phyloP scores from a whole-genome alignment of 2,113 vertebrate species.

The Callionymus lyra region DNA sequence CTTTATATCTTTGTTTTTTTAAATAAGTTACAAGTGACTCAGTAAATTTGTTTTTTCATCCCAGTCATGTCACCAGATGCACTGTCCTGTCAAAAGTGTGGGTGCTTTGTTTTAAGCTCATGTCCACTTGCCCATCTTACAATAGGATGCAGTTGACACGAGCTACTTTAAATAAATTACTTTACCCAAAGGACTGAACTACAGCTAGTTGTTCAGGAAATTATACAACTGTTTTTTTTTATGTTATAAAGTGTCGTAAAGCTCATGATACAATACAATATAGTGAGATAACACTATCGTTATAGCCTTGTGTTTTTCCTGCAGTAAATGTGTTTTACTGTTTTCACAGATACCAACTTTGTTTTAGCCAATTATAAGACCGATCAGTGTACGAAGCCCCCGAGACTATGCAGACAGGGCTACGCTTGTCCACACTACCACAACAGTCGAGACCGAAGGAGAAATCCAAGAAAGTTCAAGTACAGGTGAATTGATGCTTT shows the following conservation, averaged over 20 bases:
- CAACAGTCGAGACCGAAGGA: constrained; percentile 81
- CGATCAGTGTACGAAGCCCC: constrained; percentile 85
- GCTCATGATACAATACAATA: no score
- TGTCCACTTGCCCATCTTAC: constrained; percentile 70
- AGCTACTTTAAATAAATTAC: no score
- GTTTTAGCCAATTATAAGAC: constrained; percentile 92
- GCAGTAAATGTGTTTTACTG: constrained; percentile 1
- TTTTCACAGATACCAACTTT: constrained; percentile 77
- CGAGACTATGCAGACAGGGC: constrained; percentile 86
- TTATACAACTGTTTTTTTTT: no score
- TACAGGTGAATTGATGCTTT: constrained; percentile 69
- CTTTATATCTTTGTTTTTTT: constrained; percentile 1
- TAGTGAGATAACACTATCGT: no score
- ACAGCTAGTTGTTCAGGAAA: no score
- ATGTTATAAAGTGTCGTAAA: no score
- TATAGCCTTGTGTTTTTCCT: neutral
- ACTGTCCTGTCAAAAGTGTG: no score
- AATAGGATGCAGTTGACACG: no score
- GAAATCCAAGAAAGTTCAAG: constrained; percentile 82
- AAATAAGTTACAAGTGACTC: no score
- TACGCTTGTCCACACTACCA: constrained; percentile 90
- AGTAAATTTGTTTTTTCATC: no score
- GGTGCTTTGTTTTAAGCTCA: constrained; percentile 37
- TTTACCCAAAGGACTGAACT: no score
- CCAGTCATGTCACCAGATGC: no score